Conservation (phyloP, 2,888 invertebrate species). For the Lissonota sp. region DNA sequence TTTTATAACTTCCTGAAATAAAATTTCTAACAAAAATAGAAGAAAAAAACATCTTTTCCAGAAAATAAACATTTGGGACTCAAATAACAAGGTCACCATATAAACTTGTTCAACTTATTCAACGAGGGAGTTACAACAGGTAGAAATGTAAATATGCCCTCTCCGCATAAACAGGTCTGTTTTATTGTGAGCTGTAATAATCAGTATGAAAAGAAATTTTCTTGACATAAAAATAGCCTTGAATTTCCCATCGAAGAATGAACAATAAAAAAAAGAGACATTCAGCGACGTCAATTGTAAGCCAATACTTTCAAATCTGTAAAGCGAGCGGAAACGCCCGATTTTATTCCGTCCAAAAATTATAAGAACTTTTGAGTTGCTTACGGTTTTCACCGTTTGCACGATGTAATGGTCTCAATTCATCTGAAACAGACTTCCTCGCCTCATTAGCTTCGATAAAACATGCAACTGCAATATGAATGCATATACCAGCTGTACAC, state of each 20-base stretch:
- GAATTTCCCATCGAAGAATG: neutral
- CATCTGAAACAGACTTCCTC: neutral
- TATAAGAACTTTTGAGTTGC: neutral
- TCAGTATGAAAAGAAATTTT: no score
- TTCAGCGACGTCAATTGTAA: neutral
- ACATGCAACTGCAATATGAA: neutral
- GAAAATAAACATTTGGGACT: no score
- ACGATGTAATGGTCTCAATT: neutral
- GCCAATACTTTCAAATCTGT: constrained; percentile 51
- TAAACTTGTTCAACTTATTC: no score
- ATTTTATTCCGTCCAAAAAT: constrained; percentile 12
- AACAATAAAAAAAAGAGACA: neutral
- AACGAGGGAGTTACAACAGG: no score
- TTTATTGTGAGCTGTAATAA: no score
- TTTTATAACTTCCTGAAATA: no score
- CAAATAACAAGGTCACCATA: no score
- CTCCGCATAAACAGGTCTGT: no score
- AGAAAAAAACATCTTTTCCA: no score
- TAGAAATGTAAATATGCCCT: no score
- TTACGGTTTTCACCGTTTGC: neutral
- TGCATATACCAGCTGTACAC: neutral
- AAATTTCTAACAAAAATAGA: no score
- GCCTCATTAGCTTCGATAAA: neutral
- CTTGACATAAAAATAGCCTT: no score
- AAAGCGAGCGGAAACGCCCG: constrained; percentile 35